Evolutionary conservation across 2,797 vertebrate genomes (phyloP).

Genomic region (Novumbra hubbsi): DNA sequence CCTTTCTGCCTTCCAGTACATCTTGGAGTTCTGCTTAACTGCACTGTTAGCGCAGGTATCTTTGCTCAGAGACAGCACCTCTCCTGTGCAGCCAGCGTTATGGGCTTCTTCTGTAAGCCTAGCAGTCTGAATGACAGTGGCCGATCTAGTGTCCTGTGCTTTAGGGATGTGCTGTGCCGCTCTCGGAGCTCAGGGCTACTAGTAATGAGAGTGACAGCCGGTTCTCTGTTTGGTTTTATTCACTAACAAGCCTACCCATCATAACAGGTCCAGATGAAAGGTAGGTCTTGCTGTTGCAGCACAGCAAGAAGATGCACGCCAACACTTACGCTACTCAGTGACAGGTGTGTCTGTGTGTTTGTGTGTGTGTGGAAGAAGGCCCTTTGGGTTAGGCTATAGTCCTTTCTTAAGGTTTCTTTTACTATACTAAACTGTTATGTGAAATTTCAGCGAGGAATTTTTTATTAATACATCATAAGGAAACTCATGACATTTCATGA

Average conservation of each 20-base stretch:
- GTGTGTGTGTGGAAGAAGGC: slow-evolving; percentile 6
- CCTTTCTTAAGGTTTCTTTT: no score
- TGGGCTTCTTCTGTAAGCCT: not conserved
- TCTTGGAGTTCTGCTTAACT: not conserved
- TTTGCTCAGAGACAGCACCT: not conserved
- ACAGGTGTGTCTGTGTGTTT: not conserved
- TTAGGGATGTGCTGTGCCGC: not conserved
- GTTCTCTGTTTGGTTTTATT: not conserved
- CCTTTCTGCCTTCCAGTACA: no score
- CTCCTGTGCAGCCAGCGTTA: not conserved
- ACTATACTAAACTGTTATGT: no score
- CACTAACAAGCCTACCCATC: not conserved
- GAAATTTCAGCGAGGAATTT: no score
- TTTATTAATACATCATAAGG: no score
- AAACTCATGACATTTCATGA: no score
- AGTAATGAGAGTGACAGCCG: not conserved
- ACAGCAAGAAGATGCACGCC: not conserved
- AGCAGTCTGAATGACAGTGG: not conserved
- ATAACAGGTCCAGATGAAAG: not conserved
- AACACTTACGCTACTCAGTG: no score
- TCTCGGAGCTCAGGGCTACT: not conserved
- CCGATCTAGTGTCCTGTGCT: not conserved
- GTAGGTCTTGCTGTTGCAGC: not conserved
- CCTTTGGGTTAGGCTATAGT: no score
- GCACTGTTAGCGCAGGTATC: not conserved